Evolutionary conservation across 2,113 vertebrate species (phyloP).

Genomic region (Ochotona curzoniae): DNA sequence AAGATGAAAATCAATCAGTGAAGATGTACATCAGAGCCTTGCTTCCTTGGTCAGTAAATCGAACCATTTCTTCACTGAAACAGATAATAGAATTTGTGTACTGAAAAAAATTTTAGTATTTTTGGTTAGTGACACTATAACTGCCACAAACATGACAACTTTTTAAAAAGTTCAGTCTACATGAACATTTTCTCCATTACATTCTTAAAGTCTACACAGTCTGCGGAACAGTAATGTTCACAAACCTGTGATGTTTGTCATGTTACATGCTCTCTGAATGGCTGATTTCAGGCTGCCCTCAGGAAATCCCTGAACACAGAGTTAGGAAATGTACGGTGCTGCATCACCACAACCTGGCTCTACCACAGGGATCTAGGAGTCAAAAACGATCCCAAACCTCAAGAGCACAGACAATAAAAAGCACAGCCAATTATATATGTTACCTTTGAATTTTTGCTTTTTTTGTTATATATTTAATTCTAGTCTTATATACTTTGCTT

Average conservation of each 20-base stretch:
- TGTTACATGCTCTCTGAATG: background rate
- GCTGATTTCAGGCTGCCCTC: background rate
- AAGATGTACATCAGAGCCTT: constrained; percentile 3
- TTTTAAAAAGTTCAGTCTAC: constrained; percentile 15
- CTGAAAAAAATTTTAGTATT: background rate
- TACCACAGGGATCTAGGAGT: background rate
- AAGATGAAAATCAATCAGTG: constrained; percentile 15
- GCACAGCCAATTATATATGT: background rate
- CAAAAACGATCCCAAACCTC: background rate
- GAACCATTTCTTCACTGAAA: background rate
- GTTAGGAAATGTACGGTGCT: background rate
- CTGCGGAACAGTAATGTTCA: constrained; percentile 19
- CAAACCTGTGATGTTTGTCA: background rate
- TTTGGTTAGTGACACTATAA: background rate
- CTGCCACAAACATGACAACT: background rate
- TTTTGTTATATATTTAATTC: background rate
- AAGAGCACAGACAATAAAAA: background rate
- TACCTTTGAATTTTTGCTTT: constrained; percentile 24
- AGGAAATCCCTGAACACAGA: background rate
- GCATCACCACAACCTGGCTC: background rate
- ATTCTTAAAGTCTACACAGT: background rate
- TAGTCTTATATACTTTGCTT: background rate
- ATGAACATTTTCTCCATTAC: background rate
- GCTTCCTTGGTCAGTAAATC: background rate
- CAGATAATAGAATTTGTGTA: background rate